Evolutionary conservation across 2,888 invertebrate species (phyloP).

Genomic region (Cremastinae sp.): DNA sequence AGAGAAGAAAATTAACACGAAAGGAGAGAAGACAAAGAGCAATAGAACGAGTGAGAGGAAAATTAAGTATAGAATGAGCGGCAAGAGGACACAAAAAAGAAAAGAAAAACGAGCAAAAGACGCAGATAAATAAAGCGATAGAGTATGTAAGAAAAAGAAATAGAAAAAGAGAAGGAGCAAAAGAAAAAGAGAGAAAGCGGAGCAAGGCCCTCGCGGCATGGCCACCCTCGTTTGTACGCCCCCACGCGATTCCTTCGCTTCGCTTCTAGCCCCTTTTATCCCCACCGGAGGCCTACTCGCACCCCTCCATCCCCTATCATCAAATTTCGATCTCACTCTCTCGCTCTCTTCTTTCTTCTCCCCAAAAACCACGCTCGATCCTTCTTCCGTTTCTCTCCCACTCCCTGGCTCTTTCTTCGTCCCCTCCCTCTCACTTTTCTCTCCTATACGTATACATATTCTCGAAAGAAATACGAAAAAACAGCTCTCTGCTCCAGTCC

Average conservation of each 20-base stretch:
- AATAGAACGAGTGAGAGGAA: slow-evolving; percentile 15
- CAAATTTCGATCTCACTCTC: slow-evolving; percentile 43
- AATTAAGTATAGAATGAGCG: slow-evolving; percentile 18
- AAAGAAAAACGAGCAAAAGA: slow-evolving; percentile 29
- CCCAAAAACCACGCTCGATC: slow-evolving; percentile 15
- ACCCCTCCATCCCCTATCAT: slow-evolving; percentile 46
- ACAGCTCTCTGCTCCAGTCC: slow-evolving; percentile 30
- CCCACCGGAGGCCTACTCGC: slow-evolving; percentile 51
- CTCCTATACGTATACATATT: slow-evolving; percentile 28
- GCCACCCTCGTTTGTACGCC: slow-evolving; percentile 60
- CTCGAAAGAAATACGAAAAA: too few relatives aligned
- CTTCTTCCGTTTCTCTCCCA: slow-evolving; percentile 16
- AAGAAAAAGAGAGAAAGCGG: slow-evolving; percentile 43
- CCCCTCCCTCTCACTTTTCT: slow-evolving; percentile 43
- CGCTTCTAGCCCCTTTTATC: slow-evolving; percentile 52
- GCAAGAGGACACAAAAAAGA: too few relatives aligned
- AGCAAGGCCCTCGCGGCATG: slow-evolving; percentile 55
- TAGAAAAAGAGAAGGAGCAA: slow-evolving; percentile 15
- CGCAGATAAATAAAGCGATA: not conserved
- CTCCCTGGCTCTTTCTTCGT: slow-evolving; percentile 3
- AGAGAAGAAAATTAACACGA: slow-evolving; percentile 28
- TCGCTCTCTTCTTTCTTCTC: slow-evolving; percentile 28
- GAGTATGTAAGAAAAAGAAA: slow-evolving; percentile 10
- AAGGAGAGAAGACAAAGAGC: slow-evolving; percentile 30
- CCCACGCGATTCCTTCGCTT: slow-evolving; percentile 56